Evolutionary conservation across 2,797 vertebrate genomes (phyloP).

Genomic region (Pampus argenteus): DNA sequence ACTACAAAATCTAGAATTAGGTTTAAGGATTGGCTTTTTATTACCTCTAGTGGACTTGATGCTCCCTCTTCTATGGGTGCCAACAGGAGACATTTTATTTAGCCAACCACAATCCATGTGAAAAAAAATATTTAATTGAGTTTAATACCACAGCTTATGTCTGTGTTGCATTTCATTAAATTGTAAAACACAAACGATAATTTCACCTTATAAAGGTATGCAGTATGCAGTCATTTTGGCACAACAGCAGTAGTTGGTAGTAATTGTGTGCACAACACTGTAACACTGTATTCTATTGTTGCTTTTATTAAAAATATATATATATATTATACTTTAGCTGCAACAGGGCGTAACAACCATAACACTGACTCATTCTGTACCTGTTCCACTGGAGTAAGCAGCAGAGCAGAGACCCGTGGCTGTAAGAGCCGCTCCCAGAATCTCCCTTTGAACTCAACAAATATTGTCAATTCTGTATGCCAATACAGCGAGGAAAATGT

Average conservation of each 20-base stretch:
- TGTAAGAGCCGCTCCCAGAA: constrained; percentile 52
- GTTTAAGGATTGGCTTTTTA: neutral
- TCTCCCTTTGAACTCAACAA: constrained; percentile 57
- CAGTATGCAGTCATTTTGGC: neutral
- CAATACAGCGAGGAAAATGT: constrained; percentile 52
- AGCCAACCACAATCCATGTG: neutral
- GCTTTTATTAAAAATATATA: constrained; percentile 20
- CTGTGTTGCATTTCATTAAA: neutral
- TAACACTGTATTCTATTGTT: neutral
- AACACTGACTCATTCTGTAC: constrained; percentile 19
- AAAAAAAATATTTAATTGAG: too few species aligned
- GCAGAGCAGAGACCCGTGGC: constrained; percentile 36
- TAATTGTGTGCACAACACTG: neutral
- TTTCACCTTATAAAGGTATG: neutral
- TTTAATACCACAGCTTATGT: neutral
- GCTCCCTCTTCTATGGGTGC: too few species aligned
- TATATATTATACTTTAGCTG: constrained; percentile 7
- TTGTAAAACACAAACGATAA: neutral
- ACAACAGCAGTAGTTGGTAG: neutral
- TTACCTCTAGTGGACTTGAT: too few species aligned
- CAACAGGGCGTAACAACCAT: constrained; percentile 21
- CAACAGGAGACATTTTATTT: too few species aligned
- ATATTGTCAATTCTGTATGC: constrained; percentile 60
- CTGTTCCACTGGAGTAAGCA: constrained; percentile 37
- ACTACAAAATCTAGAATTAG: neutral